Percentiles rank a stretch among this genome's conserved stretches.
phyloP scores from a whole-genome alignment of 2,113 vertebrate species.

The Peromyscus maniculatus region DNA sequence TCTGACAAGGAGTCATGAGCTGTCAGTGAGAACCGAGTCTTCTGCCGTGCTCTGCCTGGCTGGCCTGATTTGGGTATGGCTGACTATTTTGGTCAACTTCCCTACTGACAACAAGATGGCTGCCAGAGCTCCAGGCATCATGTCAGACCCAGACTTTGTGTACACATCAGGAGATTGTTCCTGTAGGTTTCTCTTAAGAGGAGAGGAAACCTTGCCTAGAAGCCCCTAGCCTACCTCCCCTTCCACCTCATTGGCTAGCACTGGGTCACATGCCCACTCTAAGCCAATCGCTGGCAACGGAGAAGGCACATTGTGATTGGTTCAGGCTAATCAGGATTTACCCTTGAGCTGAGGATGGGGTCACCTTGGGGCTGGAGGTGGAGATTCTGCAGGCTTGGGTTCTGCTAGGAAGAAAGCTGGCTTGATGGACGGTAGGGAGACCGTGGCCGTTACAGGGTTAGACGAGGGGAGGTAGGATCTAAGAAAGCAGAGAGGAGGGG shows the following conservation, averaged over 20 bases:
- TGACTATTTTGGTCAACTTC: constrained; percentile 50
- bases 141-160: background rate
- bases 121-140: constrained; percentile 74
- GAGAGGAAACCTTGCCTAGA: constrained; percentile 23
- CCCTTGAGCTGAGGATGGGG: constrained; percentile 79
- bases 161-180: background rate
- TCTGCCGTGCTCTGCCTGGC: background rate
- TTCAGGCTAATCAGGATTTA: constrained; percentile 72
- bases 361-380: constrained; percentile 79
- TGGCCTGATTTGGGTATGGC: background rate
- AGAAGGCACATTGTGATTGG: constrained; percentile 61
- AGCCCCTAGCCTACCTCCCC: constrained; percentile 51
- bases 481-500: background rate
- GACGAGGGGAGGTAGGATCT: background rate
- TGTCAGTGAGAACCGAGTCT: background rate
- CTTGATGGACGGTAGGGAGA: background rate
- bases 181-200: constrained; percentile 7
- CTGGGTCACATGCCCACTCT: constrained; percentile 57
- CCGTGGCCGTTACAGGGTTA: background rate
- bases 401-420: constrained; percentile 21
- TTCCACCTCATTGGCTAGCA: constrained; percentile 54
- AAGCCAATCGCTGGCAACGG: constrained; percentile 48
- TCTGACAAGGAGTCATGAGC: background rate
- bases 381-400: constrained; percentile 64
- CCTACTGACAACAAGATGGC: constrained; percentile 59